Percentiles rank a stretch among this genome's conserved stretches.
These are phyloP conservation scores for Chrysolina oricalcia DNA, from an alignment of 2,888 invertebrate genomes.

Conservation along the genomic window DNA sequence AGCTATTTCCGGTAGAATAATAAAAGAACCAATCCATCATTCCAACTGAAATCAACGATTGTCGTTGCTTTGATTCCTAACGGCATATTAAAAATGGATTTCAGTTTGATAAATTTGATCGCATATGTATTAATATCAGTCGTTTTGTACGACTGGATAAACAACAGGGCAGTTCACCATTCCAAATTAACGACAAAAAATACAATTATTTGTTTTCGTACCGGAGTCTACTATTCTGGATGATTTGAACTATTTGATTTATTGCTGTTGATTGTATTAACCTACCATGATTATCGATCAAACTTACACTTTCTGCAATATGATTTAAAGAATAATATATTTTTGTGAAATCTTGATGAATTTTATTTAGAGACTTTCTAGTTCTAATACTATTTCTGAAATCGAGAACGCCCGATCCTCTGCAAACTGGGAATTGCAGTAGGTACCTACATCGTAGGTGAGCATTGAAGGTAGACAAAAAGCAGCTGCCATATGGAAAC, in stretches of 20 bases:
- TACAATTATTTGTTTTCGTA: neutral
- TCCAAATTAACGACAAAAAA: neutral
- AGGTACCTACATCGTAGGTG: too few relatives aligned
- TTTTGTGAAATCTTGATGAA: too few relatives aligned
- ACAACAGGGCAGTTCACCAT: neutral
- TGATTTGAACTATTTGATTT: neutral
- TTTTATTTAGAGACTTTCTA: too few relatives aligned
- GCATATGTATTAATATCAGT: constrained; percentile 5
- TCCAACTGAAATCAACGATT: neutral
- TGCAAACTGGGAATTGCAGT: too few relatives aligned
- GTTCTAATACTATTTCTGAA: too few relatives aligned
- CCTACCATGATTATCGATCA: too few relatives aligned
- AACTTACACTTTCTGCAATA: too few relatives aligned
- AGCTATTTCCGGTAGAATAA: neutral
- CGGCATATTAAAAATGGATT: constrained; percentile 17
- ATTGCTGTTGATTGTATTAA: neutral
- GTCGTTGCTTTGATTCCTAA: neutral
- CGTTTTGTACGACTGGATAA: neutral
- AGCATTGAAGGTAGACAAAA: too few relatives aligned
- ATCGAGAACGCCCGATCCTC: too few relatives aligned
- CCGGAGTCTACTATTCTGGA: neutral
- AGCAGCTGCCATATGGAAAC: too few relatives aligned
- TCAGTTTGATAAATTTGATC: constrained; percentile 13
- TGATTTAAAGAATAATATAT: too few relatives aligned
- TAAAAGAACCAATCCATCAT: neutral